Base-by-base conservation (phyloP, 2,797 vertebrate species). In the Gastrophryne carolinensis region DNA sequence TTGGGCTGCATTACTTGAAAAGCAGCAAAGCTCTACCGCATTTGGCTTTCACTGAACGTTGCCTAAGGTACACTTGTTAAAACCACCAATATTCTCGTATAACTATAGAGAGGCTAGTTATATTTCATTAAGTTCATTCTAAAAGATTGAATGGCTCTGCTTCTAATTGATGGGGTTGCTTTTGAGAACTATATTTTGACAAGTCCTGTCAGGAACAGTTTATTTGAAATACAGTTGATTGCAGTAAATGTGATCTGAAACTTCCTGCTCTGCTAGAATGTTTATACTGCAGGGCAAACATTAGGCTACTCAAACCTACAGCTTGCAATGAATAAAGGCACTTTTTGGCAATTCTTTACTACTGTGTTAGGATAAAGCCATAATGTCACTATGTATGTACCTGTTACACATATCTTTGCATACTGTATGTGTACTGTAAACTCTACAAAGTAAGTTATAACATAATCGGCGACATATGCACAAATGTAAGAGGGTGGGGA, bases 111-210 rank as follows among this genome's bases (percentile, higher is more conserved):
- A 64, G 44, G 68, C 67, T 78, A 78, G 75, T 78, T 78, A 78
- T 34, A 78, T 78, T 60, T 78, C 39, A 78, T 78, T 72, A 66
- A 23, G 30, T 66, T 72, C 68, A 78, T 67, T 77, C 75, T 56
- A 50, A 65, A 65, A 77, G 75, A 71, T 65, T 37, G 60, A 39
- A 71, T 39, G 60, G 75, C 53, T 72, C 67, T 56, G 49, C 58
- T 65, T 24, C 68, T 78, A 72, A 78, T 78, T 78, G 68, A 78
- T 60, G 60, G 37, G 12, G 41, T 58, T 27, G 60, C 67, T 77
- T 35, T 77, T 57, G 49, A 57, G 49, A 41, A 26, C 23, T 37
- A 12, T 24, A 63, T 66, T 78, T 50, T 72, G 75, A 78, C 68
- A 78, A 72, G 68, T 49, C 61, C 39, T 78, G 75, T 78, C 75